Conservation (phyloP, 2,113 vertebrate genomes). For the Gorsachius goisagi region DNA sequence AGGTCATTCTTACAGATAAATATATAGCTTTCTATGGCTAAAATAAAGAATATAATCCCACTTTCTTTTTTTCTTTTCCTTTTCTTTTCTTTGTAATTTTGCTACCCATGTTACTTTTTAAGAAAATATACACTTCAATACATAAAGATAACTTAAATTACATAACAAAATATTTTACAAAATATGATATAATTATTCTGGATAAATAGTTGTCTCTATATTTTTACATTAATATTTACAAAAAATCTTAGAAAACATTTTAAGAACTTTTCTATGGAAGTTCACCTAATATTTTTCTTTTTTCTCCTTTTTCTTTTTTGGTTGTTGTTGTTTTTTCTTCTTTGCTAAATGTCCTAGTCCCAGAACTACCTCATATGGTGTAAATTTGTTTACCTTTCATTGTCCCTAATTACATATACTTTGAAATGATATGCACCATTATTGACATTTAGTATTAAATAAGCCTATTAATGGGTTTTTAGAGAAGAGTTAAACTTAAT, state of each 20-base stretch:
- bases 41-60: background rate
- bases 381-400: background rate
- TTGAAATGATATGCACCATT: background rate
- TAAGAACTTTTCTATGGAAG: background rate
- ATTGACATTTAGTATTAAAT: background rate
- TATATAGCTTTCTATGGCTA: background rate
- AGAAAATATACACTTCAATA: background rate
- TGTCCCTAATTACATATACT: background rate
- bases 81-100: background rate
- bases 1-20: background rate
- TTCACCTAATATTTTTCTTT: background rate
- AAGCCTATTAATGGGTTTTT: background rate
- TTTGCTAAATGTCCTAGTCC: background rate
- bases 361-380: background rate
- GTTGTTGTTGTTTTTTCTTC: rapidly evolving
- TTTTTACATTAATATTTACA: background rate
- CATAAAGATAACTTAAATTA: background rate
- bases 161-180: background rate
- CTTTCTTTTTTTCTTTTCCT: rapidly evolving
- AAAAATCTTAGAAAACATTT: background rate
- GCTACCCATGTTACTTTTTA: background rate
- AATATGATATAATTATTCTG: background rate
- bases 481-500: conserved; percentile 13
- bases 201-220: background rate
- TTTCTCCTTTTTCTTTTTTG: background rate